Base-by-base conservation (phyloP, 2,888 invertebrate genomes). In the Drosophila fungiperda region DNA sequence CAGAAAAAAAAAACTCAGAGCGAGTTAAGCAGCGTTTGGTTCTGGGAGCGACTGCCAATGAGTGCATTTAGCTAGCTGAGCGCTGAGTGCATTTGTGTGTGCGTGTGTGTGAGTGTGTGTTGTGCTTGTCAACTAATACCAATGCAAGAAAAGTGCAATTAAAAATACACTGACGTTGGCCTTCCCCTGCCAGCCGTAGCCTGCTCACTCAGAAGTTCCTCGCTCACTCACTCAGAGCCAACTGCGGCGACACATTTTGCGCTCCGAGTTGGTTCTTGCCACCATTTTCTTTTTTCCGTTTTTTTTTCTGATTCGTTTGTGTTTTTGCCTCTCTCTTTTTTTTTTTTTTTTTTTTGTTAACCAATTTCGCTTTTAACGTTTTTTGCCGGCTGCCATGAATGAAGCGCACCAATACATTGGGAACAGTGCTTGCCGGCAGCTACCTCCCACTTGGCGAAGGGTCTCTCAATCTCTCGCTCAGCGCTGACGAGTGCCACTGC, bases 311-410 rank as follows among this genome's bases (percentile, higher is more conserved):
- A 29, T 29, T 45, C 23, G n/a, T 40, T 48, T 29, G 29, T 54
- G 60, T 48, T 53, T 53, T 59, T 35, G 38, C 12, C 58, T 71
- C 70, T 68, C 73, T 63, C 45, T 62, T 63, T 62, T 78, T 63
- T 60, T 50, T 62, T 63, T 62, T 78, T 63, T 60, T 50, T 62
- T 63, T 62, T 78, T 63, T 60, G 15, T 29, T 84, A 78, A 77
- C 77, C 87, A 88, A 88, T 88, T 88, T 89, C 90, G 88, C 90
- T 88, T 90, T 90, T 90, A 87, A 87, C 85, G 80, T 80, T 83
- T 88, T 85, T 81, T 86, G 87, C 89, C 90, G 85, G 87, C 84
- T 83, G 76, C 87, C 81, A 88, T 88, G 87, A 87, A 87, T 90
- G 87, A 88, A 88, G 83, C 87, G 62, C 73, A 82, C 89, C 62